These are phyloP conservation scores for Heliconius eleuchia DNA, from an alignment of 1,140 invertebrate species.

Conservation along the genomic window DNA sequence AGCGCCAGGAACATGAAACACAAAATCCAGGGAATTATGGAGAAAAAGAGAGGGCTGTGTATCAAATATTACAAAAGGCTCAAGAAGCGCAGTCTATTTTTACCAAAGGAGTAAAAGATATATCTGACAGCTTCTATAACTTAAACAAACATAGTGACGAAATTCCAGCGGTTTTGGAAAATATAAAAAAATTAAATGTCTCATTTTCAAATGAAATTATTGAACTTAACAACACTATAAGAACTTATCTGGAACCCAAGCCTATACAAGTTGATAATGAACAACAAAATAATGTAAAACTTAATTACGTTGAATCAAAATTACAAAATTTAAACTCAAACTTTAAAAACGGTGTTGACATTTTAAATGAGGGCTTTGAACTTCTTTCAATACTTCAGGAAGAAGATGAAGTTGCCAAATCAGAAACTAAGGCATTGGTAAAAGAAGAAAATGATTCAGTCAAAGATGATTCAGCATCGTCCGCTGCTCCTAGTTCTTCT, in stretches of 20 bases:
- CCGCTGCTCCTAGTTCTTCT: background rate
- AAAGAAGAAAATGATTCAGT: constrained; percentile 13
- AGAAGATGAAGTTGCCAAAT: constrained; percentile 49
- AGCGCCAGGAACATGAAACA: constrained; percentile 69
- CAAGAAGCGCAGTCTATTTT: constrained; percentile 53
- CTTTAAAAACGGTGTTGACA: constrained; percentile 54
- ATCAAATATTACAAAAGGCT: constrained; percentile 52
- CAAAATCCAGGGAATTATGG: constrained; percentile 62
- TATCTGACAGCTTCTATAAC: constrained; percentile 56
- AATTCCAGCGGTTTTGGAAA: constrained; percentile 50
- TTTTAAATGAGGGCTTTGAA: constrained; percentile 57
- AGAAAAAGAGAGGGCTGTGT: constrained; percentile 48
- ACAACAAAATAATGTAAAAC: background rate
- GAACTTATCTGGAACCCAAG: constrained; percentile 45
- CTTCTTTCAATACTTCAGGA: constrained; percentile 52
- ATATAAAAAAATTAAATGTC: constrained; percentile 53
- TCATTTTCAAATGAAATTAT: constrained; percentile 52
- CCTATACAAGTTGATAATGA: background rate
- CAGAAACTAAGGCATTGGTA: constrained; percentile 34
- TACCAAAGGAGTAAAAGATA: constrained; percentile 51
- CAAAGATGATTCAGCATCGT: background rate
- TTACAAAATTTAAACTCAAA: constrained; percentile 56
- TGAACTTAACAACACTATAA: constrained; percentile 58
- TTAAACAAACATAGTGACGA: constrained; percentile 54
- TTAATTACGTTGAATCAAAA: constrained; percentile 35